Base-by-base conservation (phyloP, 2,797 vertebrate genomes). In the Nasua narica region DNA sequence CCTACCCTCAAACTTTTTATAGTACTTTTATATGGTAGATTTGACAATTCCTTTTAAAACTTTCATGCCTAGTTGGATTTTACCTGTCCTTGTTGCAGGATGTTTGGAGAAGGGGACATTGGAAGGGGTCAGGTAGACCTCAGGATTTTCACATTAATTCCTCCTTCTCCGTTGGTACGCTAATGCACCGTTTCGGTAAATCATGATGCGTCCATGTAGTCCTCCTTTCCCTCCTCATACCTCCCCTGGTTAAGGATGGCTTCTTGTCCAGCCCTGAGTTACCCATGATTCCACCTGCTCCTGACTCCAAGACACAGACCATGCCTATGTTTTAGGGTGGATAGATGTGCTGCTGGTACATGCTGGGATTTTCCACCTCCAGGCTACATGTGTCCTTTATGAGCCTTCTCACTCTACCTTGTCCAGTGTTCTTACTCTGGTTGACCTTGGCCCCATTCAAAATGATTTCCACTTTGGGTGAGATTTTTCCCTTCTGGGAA, bases 341-440 rank as follows among this genome's bases (percentile, higher is more conserved):
- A 19, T 11, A 88, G 2, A 54, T 32, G 77, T 67, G 37, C 4
- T 46, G 19, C 4, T 46, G 19, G 3, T 50, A 32, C 14, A 35
- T 35, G 70, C 29, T 76, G 5, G 9, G 35, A 21, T 19, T 77
- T 52, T 40, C 35, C 5, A 40, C 37, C 5, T 72, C 10, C 21
- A 50, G 23, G 1, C 5, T 27, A 0, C 13, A 7, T 77, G n/a
- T 0, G 0, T 50, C 4, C 11, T 43, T 83, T 43, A 25, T n/a
- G 65, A 76, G 16, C 6, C 7, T 84, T 77, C 29, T 29, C 13
- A 27, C 1, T 40, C 27, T 56, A 25, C 32, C 16, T 40, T 77
- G 5, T 1, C 52, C 25, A 27, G 2, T 25, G 35, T 19, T 56
- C 10, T 8, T 69, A 7, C 10, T 77, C 27, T 56, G 54, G 48